Percentiles rank a stretch among this genome's conserved stretches.
Conservation (phyloP, 2,797 vertebrate genomes). For the Anguilla anguilla region DNA sequence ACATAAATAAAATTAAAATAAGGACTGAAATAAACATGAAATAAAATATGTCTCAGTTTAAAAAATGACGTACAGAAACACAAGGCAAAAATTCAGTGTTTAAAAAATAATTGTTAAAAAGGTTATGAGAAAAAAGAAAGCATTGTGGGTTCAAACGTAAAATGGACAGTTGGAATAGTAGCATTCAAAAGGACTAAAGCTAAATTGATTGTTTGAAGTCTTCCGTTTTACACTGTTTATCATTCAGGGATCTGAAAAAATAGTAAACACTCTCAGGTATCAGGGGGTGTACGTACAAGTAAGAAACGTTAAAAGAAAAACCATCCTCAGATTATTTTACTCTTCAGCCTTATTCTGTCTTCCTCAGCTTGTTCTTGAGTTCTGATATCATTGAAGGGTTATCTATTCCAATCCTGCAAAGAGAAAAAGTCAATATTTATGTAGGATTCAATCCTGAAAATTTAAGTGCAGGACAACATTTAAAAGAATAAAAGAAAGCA, state of each 20-base stretch:
- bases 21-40: not conserved
- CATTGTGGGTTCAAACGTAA: not conserved
- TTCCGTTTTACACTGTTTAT: not conserved
- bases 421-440: conserved; percentile 27
- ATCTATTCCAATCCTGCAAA: conserved; percentile 73
- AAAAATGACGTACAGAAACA: not conserved
- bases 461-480: too few species aligned
- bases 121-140: too few species aligned
- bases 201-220: not conserved
- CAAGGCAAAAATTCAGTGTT: too few species aligned
- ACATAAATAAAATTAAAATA: not conserved
- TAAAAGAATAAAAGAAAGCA: too few species aligned
- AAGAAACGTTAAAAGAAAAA: not conserved
- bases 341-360: conserved; percentile 64
- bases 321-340: not conserved
- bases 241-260: not conserved
- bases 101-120: not conserved
- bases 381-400: conserved; percentile 74
- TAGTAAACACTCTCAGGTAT: not conserved
- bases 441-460: too few species aligned
- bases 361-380: conserved; percentile 75
- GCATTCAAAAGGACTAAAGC: not conserved
- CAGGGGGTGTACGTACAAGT: not conserved
- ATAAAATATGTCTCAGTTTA: not conserved
- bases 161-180: not conserved